A percentile compares a stretch with the other conserved stretches of the same genome.
phyloP scores from a whole-genome alignment of 1,140 invertebrate species.

The Archivesica marissinica region DNA sequence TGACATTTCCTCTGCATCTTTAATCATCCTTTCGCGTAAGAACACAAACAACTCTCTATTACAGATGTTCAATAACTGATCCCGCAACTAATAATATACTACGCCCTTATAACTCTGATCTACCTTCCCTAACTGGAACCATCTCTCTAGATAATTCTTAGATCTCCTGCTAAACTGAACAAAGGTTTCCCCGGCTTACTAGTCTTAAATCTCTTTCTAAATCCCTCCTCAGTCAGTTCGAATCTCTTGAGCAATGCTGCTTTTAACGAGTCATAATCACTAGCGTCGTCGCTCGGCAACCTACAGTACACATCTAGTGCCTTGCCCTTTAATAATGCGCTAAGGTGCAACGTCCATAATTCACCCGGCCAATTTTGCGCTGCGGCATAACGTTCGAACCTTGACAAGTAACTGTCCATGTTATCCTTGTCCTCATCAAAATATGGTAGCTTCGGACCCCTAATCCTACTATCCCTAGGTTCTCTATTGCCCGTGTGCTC shows the following conservation, averaged over 20 bases:
- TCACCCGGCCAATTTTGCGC: constrained; percentile 24
- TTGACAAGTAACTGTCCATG: constrained; percentile 49
- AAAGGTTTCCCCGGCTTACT: constrained; percentile 65
- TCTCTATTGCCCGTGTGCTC: too few species aligned
- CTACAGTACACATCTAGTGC: constrained; percentile 66
- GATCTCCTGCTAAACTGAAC: constrained; percentile 13
- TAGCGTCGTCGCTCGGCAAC: constrained; percentile 53
- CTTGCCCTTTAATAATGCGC: constrained; percentile 61
- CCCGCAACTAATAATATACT: constrained; percentile 7
- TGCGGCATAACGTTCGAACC: constrained; percentile 61
- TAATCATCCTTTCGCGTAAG: constrained; percentile 35
- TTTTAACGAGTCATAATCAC: constrained; percentile 64
- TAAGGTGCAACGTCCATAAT: constrained; percentile 54
- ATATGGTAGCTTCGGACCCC: constrained; percentile 53
- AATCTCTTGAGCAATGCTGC: constrained; percentile 64
- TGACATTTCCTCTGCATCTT: constrained; percentile 48
- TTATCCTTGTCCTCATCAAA: constrained; percentile 66
- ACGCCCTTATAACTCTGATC: not conserved
- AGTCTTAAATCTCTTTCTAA: constrained; percentile 43
- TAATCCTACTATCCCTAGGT: too few species aligned
- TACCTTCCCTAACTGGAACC: constrained; percentile 16
- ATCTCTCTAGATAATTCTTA: constrained; percentile 13
- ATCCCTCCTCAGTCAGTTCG: constrained; percentile 66
- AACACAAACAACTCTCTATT: constrained; percentile 29
- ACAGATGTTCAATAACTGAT: constrained; percentile 35